A percentile compares a stretch with the other conserved stretches of the same genome.
Evolutionary conservation across 2,888 invertebrate species (phyloP).

Genomic region (Habroteleia sp.): DNA sequence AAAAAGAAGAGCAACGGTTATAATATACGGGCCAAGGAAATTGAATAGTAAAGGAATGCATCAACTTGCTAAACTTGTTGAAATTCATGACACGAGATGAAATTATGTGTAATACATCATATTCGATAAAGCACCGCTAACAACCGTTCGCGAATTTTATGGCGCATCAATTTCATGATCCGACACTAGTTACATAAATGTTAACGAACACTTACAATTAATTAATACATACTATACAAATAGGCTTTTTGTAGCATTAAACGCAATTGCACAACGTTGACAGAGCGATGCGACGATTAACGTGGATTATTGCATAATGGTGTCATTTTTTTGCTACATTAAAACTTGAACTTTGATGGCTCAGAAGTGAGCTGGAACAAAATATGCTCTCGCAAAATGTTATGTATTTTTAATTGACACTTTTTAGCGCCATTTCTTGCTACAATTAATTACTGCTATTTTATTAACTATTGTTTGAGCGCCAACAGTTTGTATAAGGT

Average conservation of each 20-base stretch:
- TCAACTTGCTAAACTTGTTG: too few relatives aligned
- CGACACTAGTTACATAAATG: conserved; percentile 25
- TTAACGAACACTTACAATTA: conserved; percentile 30
- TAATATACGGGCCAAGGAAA: too few relatives aligned
- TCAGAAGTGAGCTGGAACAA: neutral
- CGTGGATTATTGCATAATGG: conserved; percentile 31
- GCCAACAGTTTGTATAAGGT: too few relatives aligned
- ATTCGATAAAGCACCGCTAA: conserved; percentile 29
- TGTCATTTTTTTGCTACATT: conserved; percentile 29
- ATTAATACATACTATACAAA: conserved; percentile 34
- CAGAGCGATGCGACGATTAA: conserved; percentile 17
- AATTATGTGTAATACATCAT: conserved; percentile 9
- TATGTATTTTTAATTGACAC: conserved; percentile 10
- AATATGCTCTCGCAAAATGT: conserved; percentile 7
- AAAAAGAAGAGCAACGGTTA: too few relatives aligned
- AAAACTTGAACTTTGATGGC: conserved; percentile 25
- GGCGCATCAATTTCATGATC: conserved; percentile 20
- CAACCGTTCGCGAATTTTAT: conserved; percentile 27
- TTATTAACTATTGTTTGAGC: too few relatives aligned
- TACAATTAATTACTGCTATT: too few relatives aligned
- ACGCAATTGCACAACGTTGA: conserved; percentile 31
- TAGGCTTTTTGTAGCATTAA: conserved; percentile 37
- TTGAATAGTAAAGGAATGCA: too few relatives aligned
- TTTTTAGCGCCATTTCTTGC: too few relatives aligned
- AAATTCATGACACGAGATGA: neutral